Evolutionary conservation across 2,888 invertebrate genomes (phyloP).

Genomic region (Chrysina gloriosa): DNA sequence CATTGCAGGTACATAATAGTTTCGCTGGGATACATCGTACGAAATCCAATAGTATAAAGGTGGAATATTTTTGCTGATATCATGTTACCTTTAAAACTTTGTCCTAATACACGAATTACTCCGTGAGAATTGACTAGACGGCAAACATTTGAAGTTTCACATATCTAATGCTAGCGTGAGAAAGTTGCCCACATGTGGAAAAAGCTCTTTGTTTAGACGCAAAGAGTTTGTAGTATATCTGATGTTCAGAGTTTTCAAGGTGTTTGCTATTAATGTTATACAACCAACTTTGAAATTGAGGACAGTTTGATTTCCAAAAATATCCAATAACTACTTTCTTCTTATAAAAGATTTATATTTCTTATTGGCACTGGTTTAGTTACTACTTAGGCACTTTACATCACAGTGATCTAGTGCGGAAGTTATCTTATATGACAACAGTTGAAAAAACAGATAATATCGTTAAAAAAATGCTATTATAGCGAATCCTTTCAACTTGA

Average conservation of each 20-base stretch:
- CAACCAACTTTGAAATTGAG: neutral
- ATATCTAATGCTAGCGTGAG: neutral
- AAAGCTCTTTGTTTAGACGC: conserved; percentile 8
- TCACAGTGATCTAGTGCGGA: no score
- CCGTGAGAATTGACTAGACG: no score
- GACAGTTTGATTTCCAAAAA: no score
- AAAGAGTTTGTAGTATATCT: neutral
- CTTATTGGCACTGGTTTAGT: no score
- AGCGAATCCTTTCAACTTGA: no score
- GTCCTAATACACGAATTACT: neutral
- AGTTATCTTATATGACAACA: no score
- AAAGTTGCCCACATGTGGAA: neutral
- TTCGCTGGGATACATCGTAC: neutral
- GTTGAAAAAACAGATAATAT: no score
- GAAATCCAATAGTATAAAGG: conserved; percentile 4
- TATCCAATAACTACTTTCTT: no score
- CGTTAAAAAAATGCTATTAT: no score
- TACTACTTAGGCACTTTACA: no score
- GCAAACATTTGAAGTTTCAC: neutral
- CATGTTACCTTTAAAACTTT: neutral
- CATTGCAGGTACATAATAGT: no score
- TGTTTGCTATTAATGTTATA: neutral
- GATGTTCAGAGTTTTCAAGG: neutral
- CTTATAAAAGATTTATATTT: no score
- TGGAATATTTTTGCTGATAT: neutral